Evolutionary conservation across 2,113 vertebrate species (phyloP).

Genomic region (Oncorhynchus kisutch): DNA sequence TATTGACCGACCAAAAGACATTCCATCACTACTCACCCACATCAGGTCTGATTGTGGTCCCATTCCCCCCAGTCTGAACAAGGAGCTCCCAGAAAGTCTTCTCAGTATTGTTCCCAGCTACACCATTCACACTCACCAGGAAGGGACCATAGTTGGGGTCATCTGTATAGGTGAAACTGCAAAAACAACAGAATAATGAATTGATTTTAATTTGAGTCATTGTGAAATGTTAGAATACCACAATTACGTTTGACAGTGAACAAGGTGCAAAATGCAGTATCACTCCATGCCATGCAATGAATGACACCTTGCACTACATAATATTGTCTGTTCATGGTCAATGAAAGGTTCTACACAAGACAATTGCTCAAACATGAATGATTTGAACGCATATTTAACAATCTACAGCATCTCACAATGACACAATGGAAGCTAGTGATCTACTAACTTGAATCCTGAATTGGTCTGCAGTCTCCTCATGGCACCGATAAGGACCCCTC

Average conservation of each 20-base stretch:
- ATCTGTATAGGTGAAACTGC: conserved; percentile 11
- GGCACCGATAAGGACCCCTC: conserved; percentile 53
- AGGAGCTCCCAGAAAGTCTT: conserved; percentile 19
- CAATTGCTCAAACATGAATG: too few species aligned
- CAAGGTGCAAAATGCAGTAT: too few species aligned
- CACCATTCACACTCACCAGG: conserved; percentile 24
- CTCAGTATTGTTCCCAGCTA: not conserved
- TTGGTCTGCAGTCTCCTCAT: conserved; percentile 42
- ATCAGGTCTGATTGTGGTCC: conserved; percentile 6
- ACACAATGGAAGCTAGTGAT: not conserved
- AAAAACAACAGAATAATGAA: not conserved
- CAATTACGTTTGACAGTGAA: too few species aligned
- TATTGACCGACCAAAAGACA: too few species aligned
- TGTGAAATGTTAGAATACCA: too few species aligned
- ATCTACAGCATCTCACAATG: not conserved
- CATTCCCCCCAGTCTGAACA: not conserved
- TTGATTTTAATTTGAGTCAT: too few species aligned
- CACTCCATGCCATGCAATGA: not conserved
- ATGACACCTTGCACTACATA: too few species aligned
- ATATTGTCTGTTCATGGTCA: too few species aligned
- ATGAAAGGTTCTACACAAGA: too few species aligned
- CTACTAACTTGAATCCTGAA: conserved; percentile 41
- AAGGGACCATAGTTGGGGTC: conserved; percentile 11
- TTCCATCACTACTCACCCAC: conserved; percentile 9
- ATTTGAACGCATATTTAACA: too few species aligned